Conservation (phyloP, 2,888 invertebrate genomes). For the Caenorhabditis sp. region DNA sequence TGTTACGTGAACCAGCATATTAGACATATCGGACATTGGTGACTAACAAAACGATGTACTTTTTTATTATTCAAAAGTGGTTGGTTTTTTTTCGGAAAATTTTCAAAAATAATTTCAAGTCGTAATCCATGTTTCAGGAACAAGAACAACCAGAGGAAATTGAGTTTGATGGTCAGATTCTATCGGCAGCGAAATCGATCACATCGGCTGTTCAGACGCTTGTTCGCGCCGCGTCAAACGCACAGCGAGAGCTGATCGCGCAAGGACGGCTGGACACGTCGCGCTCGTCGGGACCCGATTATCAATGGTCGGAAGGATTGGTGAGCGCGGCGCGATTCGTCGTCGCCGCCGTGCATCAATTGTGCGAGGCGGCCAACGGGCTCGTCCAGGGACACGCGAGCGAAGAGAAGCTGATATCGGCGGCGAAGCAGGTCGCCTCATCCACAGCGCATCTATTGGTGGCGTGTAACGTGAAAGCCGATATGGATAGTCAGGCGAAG, state of each 20-base stretch:
- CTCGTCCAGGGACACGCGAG: constrained; percentile 78
- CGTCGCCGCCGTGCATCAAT: constrained; percentile 94
- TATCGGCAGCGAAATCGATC: constrained; percentile 96
- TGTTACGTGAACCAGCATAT: constrained; percentile 85
- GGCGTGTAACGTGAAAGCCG: constrained; percentile 98
- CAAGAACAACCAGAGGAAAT: constrained; percentile 87
- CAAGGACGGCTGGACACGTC: constrained; percentile 74
- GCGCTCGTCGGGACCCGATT: constrained; percentile 17
- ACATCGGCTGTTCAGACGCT: constrained; percentile 95
- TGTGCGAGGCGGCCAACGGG: constrained; percentile 97
- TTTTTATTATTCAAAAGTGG: background rate
- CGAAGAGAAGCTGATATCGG: constrained; percentile 93
- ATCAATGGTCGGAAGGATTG: constrained; percentile 71
- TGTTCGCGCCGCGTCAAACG: constrained; percentile 93
- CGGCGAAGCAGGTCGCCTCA: constrained; percentile 90
- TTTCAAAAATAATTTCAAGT: no score
- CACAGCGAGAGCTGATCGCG: constrained; percentile 91
- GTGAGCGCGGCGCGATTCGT: constrained; percentile 80
- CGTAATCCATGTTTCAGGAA: no score
- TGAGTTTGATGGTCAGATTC: constrained; percentile 98
- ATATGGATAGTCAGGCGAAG: constrained; percentile 91
- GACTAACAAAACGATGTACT: background rate
- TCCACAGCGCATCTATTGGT: constrained; percentile 96
- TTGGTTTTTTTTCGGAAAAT: no score
- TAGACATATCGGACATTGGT: constrained; percentile 85